Evolutionary conservation across 1,140 invertebrate species (phyloP).

Genomic region (Heterodera schachtii): DNA sequence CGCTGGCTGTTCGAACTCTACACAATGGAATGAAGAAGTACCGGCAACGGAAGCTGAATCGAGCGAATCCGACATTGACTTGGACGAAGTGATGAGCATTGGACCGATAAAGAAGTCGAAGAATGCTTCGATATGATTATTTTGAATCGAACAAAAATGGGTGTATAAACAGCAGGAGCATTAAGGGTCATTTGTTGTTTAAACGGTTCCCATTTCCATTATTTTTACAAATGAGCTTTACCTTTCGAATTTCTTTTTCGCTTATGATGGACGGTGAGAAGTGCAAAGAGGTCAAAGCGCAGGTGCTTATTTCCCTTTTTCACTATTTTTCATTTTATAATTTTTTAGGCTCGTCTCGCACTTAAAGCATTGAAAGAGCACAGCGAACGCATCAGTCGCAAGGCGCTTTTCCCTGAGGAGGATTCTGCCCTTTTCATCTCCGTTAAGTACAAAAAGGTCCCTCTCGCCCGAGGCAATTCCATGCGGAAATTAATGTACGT

Average conservation of each 20-base stretch:
- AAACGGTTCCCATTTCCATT: too few species aligned
- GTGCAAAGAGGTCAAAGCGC: background rate
- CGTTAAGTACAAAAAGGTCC: conserved; percentile 39
- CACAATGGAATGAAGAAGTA: background rate
- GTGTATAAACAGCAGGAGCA: too few species aligned
- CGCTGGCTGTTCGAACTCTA: background rate
- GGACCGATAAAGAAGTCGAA: conserved; percentile 20
- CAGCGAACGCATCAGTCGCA: conserved; percentile 28
- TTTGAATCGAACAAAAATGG: too few species aligned
- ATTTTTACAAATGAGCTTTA: too few species aligned
- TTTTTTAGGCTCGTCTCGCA: conserved; percentile 31
- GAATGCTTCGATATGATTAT: background rate
- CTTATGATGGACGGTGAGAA: background rate
- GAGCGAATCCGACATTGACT: conserved; percentile 26
- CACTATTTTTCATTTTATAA: conserved; percentile 16
- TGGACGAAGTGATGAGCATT: conserved; percentile 26
- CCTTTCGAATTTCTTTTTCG: background rate
- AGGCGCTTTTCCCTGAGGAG: conserved; percentile 42
- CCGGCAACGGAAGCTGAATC: conserved; percentile 1
- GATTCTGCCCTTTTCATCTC: conserved; percentile 17
- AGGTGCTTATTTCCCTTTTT: background rate
- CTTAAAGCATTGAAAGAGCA: conserved; percentile 34
- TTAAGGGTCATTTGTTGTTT: too few species aligned
- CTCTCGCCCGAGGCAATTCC: conserved; percentile 5
- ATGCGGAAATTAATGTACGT: conserved; percentile 43